A percentile compares a stretch with the other conserved stretches of the same genome.
Evolutionary conservation across 2,113 vertebrate species (phyloP).

Genomic region (Pomatostomus ruficeps): DNA sequence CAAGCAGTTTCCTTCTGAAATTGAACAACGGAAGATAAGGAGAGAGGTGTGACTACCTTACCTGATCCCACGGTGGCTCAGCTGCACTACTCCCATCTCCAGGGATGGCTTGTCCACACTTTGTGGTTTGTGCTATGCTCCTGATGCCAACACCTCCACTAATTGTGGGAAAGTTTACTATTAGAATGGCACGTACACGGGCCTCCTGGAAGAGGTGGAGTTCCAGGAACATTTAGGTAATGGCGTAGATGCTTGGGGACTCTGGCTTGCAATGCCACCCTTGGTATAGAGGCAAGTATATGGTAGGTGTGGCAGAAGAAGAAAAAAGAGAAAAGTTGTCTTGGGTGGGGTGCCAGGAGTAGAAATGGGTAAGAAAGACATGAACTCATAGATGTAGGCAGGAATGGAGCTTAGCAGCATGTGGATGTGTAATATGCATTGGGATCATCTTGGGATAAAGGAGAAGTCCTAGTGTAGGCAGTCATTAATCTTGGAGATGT

Average conservation of each 20-base stretch:
- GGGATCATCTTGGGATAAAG: constrained; percentile 54
- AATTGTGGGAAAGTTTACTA: constrained; percentile 4
- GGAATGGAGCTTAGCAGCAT: constrained; percentile 17
- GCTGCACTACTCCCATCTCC: background rate
- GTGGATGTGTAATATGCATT: constrained; percentile 25
- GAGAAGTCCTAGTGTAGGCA: constrained; percentile 17
- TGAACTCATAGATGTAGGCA: constrained; percentile 15
- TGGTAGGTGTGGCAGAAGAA: constrained; percentile 3
- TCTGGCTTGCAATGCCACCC: background rate
- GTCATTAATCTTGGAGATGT: constrained; percentile 30
- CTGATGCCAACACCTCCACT: background rate
- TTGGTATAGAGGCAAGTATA: background rate
- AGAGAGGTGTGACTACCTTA: background rate
- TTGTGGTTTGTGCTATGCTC: background rate
- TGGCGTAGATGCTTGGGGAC: background rate
- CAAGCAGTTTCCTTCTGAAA: background rate
- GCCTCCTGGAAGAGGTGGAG: constrained; percentile 11
- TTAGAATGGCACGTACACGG: background rate
- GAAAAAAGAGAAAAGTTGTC: constrained; percentile 5
- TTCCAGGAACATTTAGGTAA: constrained; percentile 15
- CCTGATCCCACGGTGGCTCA: background rate
- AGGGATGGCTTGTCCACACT: background rate
- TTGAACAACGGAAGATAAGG: background rate
- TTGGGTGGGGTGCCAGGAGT: background rate
- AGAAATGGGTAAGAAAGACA: background rate